phyloP scores from a whole-genome alignment of 2,797 vertebrate species.

The Epinephelus coioides region DNA sequence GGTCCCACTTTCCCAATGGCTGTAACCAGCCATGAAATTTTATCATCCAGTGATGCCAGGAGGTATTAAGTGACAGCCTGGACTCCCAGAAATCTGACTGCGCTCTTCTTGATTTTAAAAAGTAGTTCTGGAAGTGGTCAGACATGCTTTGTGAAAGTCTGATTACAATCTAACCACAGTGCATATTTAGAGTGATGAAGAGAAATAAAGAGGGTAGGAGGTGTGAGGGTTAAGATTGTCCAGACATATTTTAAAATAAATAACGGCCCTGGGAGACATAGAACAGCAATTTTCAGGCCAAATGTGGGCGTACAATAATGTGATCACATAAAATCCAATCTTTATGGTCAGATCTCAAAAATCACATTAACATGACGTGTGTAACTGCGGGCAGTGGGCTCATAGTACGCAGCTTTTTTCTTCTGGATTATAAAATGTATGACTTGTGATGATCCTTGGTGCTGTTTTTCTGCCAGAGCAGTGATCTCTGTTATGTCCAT shows the following conservation, averaged over 20 bases:
- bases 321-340: slow-evolving; percentile 70
- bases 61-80: slow-evolving; percentile 46
- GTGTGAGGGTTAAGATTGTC: slow-evolving; percentile 56
- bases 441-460: background rate
- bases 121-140: slow-evolving; percentile 8
- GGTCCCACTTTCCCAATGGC: slow-evolving; percentile 55
- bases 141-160: slow-evolving; percentile 24
- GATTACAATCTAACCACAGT: slow-evolving; percentile 49
- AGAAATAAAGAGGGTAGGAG: slow-evolving; percentile 43
- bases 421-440: slow-evolving; percentile 39
- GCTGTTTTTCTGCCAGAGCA: slow-evolving; percentile 1
- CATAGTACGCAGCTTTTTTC: background rate
- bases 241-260: slow-evolving; percentile 67
- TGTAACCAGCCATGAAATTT: slow-evolving; percentile 63
- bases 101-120: background rate
- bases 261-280: slow-evolving; percentile 51
- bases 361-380: slow-evolving; percentile 52
- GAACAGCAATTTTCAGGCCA: slow-evolving; percentile 42
- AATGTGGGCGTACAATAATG: slow-evolving; percentile 57
- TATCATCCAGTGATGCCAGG: slow-evolving; percentile 69
- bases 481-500: background rate
- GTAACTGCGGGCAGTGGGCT: slow-evolving; percentile 29
- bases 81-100: slow-evolving; percentile 47
- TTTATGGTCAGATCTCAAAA: slow-evolving; percentile 62
- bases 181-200: slow-evolving; percentile 34